phyloP scores from a whole-genome alignment of 2,888 invertebrate species.

The Lasioglossum pauxillum region DNA sequence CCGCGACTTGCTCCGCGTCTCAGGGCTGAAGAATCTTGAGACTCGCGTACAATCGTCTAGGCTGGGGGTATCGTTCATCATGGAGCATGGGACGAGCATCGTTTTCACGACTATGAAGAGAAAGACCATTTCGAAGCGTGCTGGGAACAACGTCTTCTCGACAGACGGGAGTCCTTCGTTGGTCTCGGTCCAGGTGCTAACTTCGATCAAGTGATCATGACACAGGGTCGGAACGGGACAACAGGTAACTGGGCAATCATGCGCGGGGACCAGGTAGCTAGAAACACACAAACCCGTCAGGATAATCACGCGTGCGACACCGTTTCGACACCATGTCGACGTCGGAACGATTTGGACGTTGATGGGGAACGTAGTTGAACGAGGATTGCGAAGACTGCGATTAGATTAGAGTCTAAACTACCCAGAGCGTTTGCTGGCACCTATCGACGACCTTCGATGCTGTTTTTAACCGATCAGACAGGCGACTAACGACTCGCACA shows the following conservation, averaged over 20 bases:
- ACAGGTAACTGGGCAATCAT: constrained; percentile 29
- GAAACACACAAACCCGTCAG: not conserved
- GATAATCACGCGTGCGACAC: constrained; percentile 17
- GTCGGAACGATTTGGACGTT: not conserved
- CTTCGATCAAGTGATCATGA: not conserved
- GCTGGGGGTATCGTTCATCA: not conserved
- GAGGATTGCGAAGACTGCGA: not conserved
- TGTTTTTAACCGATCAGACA: not conserved
- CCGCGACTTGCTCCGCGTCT: constrained; percentile 30
- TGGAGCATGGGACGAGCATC: constrained; percentile 5
- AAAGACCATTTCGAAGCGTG: constrained; percentile 1
- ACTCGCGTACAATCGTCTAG: constrained; percentile 27
- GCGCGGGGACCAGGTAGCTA: constrained; percentile 32
- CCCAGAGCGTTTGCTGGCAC: not conserved
- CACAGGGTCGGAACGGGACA: constrained; percentile 12
- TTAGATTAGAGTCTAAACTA: not conserved
- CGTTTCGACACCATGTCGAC: not conserved
- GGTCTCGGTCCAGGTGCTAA: not conserved
- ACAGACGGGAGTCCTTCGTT: not conserved
- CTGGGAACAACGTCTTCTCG: not conserved
- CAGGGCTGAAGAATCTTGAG: constrained; percentile 14
- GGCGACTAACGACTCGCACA: not conserved
- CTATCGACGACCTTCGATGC: not conserved
- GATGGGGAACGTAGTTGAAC: not conserved
- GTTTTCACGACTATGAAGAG: not conserved